Percentiles rank a stretch among this genome's conserved stretches.
Evolutionary conservation across 2,888 invertebrate genomes (phyloP).

Genomic region (Leistus spinibarbis): DNA sequence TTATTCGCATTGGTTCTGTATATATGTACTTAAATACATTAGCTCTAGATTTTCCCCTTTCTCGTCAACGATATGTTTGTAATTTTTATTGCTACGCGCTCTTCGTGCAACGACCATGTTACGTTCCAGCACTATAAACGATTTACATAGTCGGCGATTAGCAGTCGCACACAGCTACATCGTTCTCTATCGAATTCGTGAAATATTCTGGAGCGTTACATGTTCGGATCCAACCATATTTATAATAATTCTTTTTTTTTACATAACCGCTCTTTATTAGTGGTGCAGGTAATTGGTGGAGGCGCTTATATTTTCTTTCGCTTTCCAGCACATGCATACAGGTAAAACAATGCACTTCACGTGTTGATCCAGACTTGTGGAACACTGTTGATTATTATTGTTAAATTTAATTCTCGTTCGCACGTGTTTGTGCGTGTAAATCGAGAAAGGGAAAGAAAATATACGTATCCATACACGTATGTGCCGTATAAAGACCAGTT

Average conservation of each 20-base stretch:
- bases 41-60: slow-evolving; percentile 36
- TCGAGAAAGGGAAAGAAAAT: background rate
- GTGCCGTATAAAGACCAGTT: background rate
- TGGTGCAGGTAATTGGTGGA: background rate
- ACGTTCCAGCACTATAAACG: background rate
- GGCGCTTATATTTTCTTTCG: background rate
- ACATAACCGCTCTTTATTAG: background rate
- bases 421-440: background rate
- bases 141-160: background rate
- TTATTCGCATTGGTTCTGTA: slow-evolving; percentile 28
- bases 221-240: background rate
- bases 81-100: no score
- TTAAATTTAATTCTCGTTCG: background rate
- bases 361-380: no score
- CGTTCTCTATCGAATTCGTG: background rate
- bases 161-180: background rate
- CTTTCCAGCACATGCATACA: background rate
- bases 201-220: background rate
- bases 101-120: background rate
- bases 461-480: background rate
- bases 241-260: background rate
- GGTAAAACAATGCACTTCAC: no score
- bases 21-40: slow-evolving; percentile 30
- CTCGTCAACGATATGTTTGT: slow-evolving; percentile 7
- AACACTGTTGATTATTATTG: background rate